Conservation (phyloP, 1,140 invertebrate genomes). For the Scaptomyza montana region DNA sequence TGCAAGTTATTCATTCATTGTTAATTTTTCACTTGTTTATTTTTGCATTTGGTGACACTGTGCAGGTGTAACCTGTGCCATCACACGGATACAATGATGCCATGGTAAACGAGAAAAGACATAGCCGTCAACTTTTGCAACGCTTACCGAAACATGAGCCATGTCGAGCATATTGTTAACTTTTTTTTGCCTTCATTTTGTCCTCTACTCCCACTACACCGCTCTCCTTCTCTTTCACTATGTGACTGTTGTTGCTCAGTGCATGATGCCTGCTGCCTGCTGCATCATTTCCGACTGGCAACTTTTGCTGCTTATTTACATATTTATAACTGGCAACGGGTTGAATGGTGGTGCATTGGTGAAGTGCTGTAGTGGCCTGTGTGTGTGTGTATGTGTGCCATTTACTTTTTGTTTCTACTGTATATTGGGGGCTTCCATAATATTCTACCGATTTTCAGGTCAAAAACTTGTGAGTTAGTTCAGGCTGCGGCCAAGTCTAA, state of each 20-base stretch:
- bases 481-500: conserved; percentile 52
- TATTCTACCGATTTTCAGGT: conserved; percentile 64
- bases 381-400: neutral
- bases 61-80: conserved; percentile 18
- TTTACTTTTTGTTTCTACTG: conserved; percentile 50
- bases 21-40: neutral
- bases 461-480: conserved; percentile 20
- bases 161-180: conserved; percentile 68
- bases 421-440: conserved; percentile 49
- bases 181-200: conserved; percentile 51
- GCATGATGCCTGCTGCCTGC: conserved; percentile 10
- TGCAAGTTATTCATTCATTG: too few species aligned
- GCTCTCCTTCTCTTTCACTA: neutral
- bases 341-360: conserved; percentile 2
- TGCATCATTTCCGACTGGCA: conserved; percentile 57
- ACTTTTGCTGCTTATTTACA: conserved; percentile 78
- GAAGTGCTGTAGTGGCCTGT: too few species aligned
- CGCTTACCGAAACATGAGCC: conserved; percentile 57
- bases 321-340: conserved; percentile 67
- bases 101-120: conserved; percentile 9
- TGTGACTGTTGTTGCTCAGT: conserved; percentile 15
- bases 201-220: too few species aligned
- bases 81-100: conserved; percentile 32
- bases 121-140: conserved; percentile 55
- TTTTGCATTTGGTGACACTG: conserved; percentile 2